phyloP scores from a whole-genome alignment of 2,888 invertebrate genomes.

The Macrosiphum euphorbiae region DNA sequence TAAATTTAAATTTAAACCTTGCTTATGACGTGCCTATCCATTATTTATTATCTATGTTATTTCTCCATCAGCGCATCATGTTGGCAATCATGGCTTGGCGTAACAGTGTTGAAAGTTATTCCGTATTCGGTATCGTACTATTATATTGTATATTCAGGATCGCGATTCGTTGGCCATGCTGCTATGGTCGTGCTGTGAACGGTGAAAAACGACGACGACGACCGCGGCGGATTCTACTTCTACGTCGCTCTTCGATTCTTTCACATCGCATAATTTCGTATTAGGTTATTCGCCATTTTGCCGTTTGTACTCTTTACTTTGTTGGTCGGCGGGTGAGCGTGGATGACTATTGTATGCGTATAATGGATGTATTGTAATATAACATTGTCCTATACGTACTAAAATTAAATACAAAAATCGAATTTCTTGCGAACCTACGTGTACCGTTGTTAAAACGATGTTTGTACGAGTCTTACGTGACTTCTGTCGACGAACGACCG shows the following conservation, averaged over 20 bases:
- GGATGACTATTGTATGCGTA: no score
- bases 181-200: not conserved
- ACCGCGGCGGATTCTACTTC: conserved; percentile 45
- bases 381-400: not conserved
- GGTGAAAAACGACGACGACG: not conserved
- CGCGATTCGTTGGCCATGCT: not conserved
- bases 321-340: not conserved
- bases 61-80: not conserved
- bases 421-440: not conserved
- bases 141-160: not conserved
- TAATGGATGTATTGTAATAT: not conserved
- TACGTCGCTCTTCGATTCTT: not conserved
- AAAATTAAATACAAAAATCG: not conserved
- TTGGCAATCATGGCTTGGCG: not conserved
- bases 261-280: not conserved
- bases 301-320: not conserved
- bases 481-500: conserved; percentile 29
- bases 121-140: not conserved
- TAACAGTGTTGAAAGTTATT: not conserved
- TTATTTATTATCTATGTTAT: no score
- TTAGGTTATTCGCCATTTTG: conserved; percentile 44
- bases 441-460: not conserved
- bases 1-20: no score
- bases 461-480: conserved; percentile 28
- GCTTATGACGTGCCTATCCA: no score